Evolutionary conservation across 2,797 vertebrate genomes (phyloP), one percentile per base, ranked within the genome.

Genomic region (Poliocrania exsul): DNA sequence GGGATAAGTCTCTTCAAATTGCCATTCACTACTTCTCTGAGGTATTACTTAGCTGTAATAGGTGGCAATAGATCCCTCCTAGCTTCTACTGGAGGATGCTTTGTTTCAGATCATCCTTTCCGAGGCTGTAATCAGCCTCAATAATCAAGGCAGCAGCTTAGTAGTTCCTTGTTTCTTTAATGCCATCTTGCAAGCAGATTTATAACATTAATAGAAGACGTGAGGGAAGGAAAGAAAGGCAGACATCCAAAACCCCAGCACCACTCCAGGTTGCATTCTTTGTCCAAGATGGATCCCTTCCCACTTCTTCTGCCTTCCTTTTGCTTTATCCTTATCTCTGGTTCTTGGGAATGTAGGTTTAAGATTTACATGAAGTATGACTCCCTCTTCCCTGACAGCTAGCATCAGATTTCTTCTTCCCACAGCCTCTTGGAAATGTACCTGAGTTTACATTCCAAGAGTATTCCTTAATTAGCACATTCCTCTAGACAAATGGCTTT

Each of bases 371-470:
- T 35, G 31, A 81, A 69, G 47, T 54, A 65, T 26, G 37, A 86
- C 31, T 92, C 81, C 62, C 24, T 66, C n/a, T 71, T 78, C 29
- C 50, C 31, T 66, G 9, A 28, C 37, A 90, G 24, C 40, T 74
- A 47, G 57, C 61, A 83, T 79, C 65, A 81, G 42, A 81, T 90
- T 92, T 84, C 77, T 90, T 84, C 47, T 94, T 70, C 28, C 50
- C 62, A 49, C 28, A 90, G 58, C 29, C 37, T 58, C 25, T 40
- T 88, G 81, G 88, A 95, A 90, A 47, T 16, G 11, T 84, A 90
- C 73, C 86, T 75, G 47, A 70, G 81, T 88, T 94, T 88, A 81
- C 70, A 95, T 88, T 92, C 73, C 90, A 81, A 72, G 23, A 57
- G 29, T 37, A 70, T 78, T 88, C 62, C 70, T 79, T 86, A 74